These are phyloP conservation scores for Steromphala cineraria DNA, from an alignment of 2,888 invertebrate species.

Conservation along the genomic window DNA sequence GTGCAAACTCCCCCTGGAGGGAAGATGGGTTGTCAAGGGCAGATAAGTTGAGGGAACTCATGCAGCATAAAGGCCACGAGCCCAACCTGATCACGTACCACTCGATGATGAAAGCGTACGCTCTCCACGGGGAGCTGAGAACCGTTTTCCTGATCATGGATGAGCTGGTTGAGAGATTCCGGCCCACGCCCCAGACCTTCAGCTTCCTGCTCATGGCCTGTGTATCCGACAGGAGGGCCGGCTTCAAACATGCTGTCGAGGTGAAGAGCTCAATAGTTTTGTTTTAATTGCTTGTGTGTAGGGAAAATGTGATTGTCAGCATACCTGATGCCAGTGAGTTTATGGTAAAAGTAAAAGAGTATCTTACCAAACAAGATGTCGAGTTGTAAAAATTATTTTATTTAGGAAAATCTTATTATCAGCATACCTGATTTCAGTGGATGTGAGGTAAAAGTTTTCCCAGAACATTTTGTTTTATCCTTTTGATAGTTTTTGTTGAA, in stretches of 20 bases:
- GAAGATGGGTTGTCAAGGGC: constrained; percentile 84
- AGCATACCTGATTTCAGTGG: too few species aligned
- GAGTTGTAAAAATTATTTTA: too few species aligned
- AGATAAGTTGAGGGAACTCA: constrained; percentile 80
- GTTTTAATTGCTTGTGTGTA: too few species aligned
- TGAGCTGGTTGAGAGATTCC: constrained; percentile 81
- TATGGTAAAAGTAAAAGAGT: too few species aligned
- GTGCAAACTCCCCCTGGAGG: constrained; percentile 84
- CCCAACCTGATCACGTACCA: constrained; percentile 88
- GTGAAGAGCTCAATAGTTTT: constrained; percentile 67
- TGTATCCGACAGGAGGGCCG: constrained; percentile 85
- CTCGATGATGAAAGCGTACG: constrained; percentile 94
- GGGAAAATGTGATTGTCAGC: too few species aligned
- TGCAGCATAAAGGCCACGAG: constrained; percentile 81
- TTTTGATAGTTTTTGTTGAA: too few species aligned
- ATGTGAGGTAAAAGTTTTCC: too few species aligned
- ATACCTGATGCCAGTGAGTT: too few species aligned
- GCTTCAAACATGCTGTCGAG: constrained; percentile 87
- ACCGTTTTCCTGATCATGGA: constrained; percentile 89
- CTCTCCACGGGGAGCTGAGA: constrained; percentile 85
- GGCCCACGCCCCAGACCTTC: constrained; percentile 81
- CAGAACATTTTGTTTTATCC: too few species aligned
- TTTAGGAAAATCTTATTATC: too few species aligned
- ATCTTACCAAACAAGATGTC: too few species aligned
- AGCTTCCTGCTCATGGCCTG: constrained; percentile 90